phyloP scores from a whole-genome alignment of 2,113 vertebrate genomes.

The Anolis sagrei region DNA sequence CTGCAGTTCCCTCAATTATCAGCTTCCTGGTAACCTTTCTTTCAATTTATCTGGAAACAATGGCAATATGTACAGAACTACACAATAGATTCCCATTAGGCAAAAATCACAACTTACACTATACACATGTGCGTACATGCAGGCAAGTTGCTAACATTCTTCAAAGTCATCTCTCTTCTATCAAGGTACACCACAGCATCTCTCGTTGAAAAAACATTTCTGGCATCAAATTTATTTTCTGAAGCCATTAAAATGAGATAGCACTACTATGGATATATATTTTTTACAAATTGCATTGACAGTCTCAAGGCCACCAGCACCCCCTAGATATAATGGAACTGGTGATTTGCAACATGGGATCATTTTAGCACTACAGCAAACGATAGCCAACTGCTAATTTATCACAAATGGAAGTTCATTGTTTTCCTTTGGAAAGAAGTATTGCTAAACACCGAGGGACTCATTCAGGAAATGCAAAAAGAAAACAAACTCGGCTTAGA shows the following conservation, averaged over 20 bases:
- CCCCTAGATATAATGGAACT: conserved; percentile 50
- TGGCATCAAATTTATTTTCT: conserved; percentile 57
- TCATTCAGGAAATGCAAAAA: conserved; percentile 49
- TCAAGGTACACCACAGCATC: conserved; percentile 26
- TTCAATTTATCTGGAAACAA: too few relatives aligned
- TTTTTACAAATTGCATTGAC: conserved; percentile 3
- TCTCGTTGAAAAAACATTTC: conserved; percentile 25
- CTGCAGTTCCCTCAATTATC: too few relatives aligned
- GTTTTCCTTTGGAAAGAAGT: conserved; percentile 45
- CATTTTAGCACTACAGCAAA: conserved; percentile 28
- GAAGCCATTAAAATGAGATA: conserved; percentile 50
- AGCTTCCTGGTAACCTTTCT: too few relatives aligned
- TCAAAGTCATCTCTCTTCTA: background rate
- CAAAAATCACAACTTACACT: background rate
- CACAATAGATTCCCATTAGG: too few relatives aligned
- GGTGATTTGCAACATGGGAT: conserved; percentile 49
- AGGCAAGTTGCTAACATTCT: background rate
- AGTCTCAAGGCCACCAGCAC: conserved; percentile 31
- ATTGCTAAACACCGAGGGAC: conserved; percentile 38
- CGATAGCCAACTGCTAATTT: conserved; percentile 50
- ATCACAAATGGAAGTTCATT: conserved; percentile 44
- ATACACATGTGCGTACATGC: background rate
- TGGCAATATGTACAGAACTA: too few relatives aligned
- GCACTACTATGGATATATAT: conserved; percentile 44
- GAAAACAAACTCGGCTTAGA: conserved; percentile 50